Evolutionary conservation across 1,140 invertebrate genomes (phyloP), one percentile per base, ranked within the genome.

Genomic region (Carposina sasakii): DNA sequence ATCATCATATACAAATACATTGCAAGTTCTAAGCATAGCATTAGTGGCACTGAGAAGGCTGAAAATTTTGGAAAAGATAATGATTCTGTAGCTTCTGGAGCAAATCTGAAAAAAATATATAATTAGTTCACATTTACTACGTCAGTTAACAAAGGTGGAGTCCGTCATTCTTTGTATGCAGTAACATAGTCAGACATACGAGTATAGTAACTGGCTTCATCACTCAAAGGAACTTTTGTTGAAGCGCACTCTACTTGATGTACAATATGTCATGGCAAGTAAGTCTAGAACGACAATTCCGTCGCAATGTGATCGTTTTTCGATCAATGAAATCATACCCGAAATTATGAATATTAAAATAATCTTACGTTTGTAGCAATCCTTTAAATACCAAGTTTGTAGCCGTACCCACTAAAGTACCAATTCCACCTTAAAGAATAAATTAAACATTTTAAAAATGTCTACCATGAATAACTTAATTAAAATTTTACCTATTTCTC

Each of bases 321-420:
- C n/a, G n/a, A n/a, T n/a, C n/a, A n/a, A n/a, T n/a, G n/a, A n/a
- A n/a, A n/a, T n/a, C n/a, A n/a, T n/a, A n/a, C n/a, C n/a, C n/a
- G n/a, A n/a, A n/a, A n/a, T n/a, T 34, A 30, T 12, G 31, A 48
- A 49, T 36, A 37, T 39, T 42, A 48, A 22, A 42, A 48, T 21
- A 28, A 12, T 55, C 78, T 75, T 85, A 92, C 88, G 63, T 77
- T 43, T 90, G 87, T 46, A 90, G 87, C 34, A 92, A 87, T 33
- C 90, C 92, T 77, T 93, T 94, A 44, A 96, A 90, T 1, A 94
- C 92, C 21, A 97, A 84, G 81, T 98, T 97, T 6, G 95, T 94
- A 13, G 89, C 92, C 6, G 94, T 95, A 6, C 95, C 96, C 5
- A 95, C 94, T 0, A 97, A 71, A 12, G 93, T 94, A 2, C 92